A percentile compares a stretch with the other conserved stretches of the same genome.
Evolutionary conservation across 2,113 vertebrate genomes (phyloP).

Genomic region (Mormyrus iriodes): DNA sequence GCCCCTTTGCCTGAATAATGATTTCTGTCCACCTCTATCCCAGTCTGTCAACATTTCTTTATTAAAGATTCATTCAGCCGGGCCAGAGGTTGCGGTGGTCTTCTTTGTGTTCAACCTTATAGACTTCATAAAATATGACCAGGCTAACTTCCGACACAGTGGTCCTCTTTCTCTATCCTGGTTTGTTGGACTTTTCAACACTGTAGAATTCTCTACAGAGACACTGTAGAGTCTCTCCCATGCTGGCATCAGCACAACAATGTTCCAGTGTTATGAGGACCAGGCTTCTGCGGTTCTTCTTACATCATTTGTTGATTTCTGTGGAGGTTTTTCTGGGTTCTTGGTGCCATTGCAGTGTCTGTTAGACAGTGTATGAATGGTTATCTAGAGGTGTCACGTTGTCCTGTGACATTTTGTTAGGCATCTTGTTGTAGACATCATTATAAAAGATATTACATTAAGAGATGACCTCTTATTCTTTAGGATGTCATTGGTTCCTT

Average conservation of each 20-base stretch:
- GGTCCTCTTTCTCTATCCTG: neutral
- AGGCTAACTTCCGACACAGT: neutral
- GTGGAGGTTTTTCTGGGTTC: neutral
- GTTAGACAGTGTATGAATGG: neutral
- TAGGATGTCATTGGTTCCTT: neutral
- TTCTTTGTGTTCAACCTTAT: neutral
- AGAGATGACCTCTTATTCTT: neutral
- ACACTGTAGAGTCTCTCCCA: neutral
- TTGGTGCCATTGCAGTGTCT: neutral
- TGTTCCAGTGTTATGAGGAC: neutral
- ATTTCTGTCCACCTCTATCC: neutral
- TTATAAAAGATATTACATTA: neutral
- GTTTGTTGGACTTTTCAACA: neutral
- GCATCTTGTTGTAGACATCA: neutral
- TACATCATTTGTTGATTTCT: neutral
- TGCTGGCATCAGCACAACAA: neutral
- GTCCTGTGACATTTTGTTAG: neutral
- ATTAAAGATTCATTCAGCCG: neutral
- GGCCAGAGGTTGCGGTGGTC: neutral
- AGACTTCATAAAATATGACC: neutral
- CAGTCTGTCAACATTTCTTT: neutral
- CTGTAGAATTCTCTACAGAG: no score
- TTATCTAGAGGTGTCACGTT: neutral
- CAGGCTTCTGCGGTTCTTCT: neutral
- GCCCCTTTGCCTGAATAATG: neutral